Evolutionary conservation across 1,140 invertebrate genomes (phyloP), one percentile per base, ranked within the genome.

Genomic region (Manduca sexta): DNA sequence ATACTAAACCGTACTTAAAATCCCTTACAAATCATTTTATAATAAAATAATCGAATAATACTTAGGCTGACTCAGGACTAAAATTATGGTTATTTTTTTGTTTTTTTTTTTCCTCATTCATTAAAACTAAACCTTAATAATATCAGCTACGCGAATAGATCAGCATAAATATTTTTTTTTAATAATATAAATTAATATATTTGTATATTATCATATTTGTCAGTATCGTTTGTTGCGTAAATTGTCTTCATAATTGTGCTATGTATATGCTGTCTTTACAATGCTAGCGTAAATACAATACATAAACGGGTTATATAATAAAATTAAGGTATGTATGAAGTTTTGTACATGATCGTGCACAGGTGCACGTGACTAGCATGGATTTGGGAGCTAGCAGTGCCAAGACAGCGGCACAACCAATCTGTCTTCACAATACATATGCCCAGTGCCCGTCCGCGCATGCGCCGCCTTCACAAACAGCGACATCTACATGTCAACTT

Each of bases 51-150:
- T 60, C 54, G 44, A 58, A 60, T 63, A 67, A 64, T 71, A 77
- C 74, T 77, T 72, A 75, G 59, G 61, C 59, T 78, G 76, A 80
- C 68, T 75, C 56, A 55, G 42, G 55, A 64, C 53, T 69, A 70
- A 44, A 57, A 59, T 65, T 55, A 53, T 56, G 13, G n/a, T n/a
- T n/a, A n/a, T n/a, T n/a, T n/a, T 35, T 56, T 56, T 48, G 49
- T 49, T 56, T 59, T 49, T 51, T 56, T 53, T 33, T 52, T 45
- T 47, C 11, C 4, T 49, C 47, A 41, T 58, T 53, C 41, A 56
- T 57, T 67, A 60, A 49, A 73, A 74, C 66, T 75, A 78, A 69
- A 67, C 45, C 63, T 78, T 74, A 77, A 71, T 63, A 69, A 68
- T 74, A 77, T 64, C 62, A 72, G 60, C 64, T 72, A 68, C 51